phyloP scores from a whole-genome alignment of 2,113 vertebrate species.

The Mesembrinibis cayennensis region DNA sequence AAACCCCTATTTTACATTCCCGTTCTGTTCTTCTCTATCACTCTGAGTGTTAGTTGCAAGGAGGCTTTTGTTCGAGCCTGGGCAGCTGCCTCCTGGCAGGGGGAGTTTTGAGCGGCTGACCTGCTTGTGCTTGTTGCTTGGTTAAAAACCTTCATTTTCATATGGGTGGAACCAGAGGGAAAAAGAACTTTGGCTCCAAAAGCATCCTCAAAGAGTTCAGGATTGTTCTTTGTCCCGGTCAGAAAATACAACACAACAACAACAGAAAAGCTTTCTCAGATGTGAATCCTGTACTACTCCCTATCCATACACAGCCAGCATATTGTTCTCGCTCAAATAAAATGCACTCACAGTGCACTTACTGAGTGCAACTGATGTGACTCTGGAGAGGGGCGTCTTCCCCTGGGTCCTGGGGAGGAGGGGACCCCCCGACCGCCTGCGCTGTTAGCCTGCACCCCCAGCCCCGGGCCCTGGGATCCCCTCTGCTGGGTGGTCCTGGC shows the following conservation, averaged over 20 bases:
- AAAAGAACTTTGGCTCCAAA: slow-evolving; percentile 20
- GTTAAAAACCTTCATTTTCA: slow-evolving; percentile 13
- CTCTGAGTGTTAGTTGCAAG: not conserved
- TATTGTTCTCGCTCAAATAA: not conserved
- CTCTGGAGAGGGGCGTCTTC: not conserved
- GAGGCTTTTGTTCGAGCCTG: slow-evolving; percentile 30
- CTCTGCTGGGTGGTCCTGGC: not conserved
- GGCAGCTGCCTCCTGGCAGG: slow-evolving; percentile 57
- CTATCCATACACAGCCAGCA: accelerated
- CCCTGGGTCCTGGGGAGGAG: not conserved
- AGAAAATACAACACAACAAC: not conserved
- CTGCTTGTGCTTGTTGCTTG: slow-evolving; percentile 3
- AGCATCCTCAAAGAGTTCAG: not conserved
- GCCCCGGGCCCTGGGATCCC: not conserved
- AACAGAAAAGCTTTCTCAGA: not conserved
- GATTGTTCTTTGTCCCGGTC: not conserved
- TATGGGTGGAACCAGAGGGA: not conserved
- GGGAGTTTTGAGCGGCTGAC: slow-evolving; percentile 20
- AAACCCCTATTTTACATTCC: slow-evolving; percentile 50
- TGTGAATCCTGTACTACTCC: not conserved
- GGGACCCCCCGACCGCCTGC: accelerated
- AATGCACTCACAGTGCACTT: not conserved
- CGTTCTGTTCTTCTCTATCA: slow-evolving; percentile 19
- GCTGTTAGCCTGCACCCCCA: accelerated
- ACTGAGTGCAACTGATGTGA: not conserved